A percentile compares a stretch with the other conserved stretches of the same genome.
These are phyloP conservation scores for Neolamprologus falcicula DNA, from an alignment of 2,113 vertebrate genomes.

Conservation along the genomic window DNA sequence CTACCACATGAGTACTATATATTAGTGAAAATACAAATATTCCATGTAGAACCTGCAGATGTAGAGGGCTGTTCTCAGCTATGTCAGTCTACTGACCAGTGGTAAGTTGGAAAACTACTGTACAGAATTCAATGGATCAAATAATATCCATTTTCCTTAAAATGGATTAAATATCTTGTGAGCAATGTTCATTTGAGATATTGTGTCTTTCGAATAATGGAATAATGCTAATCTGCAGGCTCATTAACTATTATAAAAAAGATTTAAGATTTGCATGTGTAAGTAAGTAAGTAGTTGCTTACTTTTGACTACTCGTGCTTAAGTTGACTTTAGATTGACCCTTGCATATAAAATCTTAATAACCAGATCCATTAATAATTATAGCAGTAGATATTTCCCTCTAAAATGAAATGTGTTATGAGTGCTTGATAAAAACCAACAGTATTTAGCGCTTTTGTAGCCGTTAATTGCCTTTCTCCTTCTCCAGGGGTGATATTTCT, in stretches of 20 bases:
- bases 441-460: not conserved
- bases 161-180: not conserved
- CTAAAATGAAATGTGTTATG: not conserved
- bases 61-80: not conserved
- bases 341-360: not conserved
- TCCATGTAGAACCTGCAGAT: not conserved
- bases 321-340: not conserved
- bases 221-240: not conserved
- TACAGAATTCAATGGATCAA: fast-evolving
- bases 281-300: not conserved
- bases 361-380: not conserved
- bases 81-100: not conserved
- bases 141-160: not conserved
- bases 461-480: not conserved
- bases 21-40: not conserved
- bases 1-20: not conserved
- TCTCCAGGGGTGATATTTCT: not conserved
- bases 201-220: not conserved
- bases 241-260: not conserved
- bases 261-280: not conserved
- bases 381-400: not conserved
- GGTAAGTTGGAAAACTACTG: not conserved
- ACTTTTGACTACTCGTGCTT: not conserved
- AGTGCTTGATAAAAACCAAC: not conserved
- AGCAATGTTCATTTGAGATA: not conserved